phyloP scores from a whole-genome alignment of 2,113 vertebrate species.

The Oncorhynchus masou region DNA sequence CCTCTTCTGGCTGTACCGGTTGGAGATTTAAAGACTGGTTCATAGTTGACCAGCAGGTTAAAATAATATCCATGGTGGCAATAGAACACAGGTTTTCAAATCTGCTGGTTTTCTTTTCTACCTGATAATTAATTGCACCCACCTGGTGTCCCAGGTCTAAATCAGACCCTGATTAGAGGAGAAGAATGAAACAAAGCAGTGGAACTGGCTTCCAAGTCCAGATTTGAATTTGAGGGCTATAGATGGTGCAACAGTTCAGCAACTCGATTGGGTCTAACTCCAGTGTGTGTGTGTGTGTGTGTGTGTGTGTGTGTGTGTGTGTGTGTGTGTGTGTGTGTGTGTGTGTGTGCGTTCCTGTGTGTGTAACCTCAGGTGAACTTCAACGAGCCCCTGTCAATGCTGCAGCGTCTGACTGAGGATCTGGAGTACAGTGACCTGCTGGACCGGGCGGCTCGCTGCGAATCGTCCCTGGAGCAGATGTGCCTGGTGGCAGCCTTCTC shows the following conservation, averaged over 20 bases:
- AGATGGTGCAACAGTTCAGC: too few relatives aligned
- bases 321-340: not conserved
- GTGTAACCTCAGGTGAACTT: conserved; percentile 71
- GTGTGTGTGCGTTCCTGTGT: not conserved
- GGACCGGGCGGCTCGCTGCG: conserved; percentile 79
- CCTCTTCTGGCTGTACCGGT: too few relatives aligned
- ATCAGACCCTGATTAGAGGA: too few relatives aligned
- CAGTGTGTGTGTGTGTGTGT: not conserved
- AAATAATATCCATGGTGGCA: too few relatives aligned
- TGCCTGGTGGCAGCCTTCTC: conserved; percentile 75
- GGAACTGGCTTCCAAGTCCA: too few relatives aligned
- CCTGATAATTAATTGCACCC: too few relatives aligned
- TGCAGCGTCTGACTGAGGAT: conserved; percentile 92
- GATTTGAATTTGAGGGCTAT: too few relatives aligned
- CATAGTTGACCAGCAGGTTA: too few relatives aligned
- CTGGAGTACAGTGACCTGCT: conserved; percentile 93
- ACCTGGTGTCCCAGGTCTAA: too few relatives aligned
- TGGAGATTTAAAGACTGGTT: not conserved
- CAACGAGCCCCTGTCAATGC: conserved; percentile 90
- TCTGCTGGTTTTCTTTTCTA: too few relatives aligned
- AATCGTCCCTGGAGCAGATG: conserved; percentile 71
- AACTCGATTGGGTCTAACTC: not conserved
- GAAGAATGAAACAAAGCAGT: too few relatives aligned
- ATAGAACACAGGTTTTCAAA: too few relatives aligned
- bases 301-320: not conserved